Conservation (phyloP, 1,140 invertebrate genomes). For the Drosophila punjabiensis region DNA sequence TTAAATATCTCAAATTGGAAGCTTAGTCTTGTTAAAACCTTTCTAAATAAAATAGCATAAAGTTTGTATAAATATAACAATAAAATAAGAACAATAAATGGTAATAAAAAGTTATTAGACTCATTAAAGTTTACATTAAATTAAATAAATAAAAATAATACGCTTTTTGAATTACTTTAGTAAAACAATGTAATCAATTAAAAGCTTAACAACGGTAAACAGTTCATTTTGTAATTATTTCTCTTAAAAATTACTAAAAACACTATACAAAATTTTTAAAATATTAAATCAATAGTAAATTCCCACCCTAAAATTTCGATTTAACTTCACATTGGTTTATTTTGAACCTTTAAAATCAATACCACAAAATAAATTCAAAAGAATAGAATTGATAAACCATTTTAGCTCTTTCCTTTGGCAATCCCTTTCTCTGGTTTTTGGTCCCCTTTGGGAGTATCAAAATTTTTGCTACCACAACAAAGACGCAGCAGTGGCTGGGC, state of each 20-base stretch:
- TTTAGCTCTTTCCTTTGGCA: slow-evolving; percentile 11
- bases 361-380: slow-evolving; percentile 11
- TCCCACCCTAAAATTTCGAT: not conserved
- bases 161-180: too few species aligned
- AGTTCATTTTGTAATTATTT: not conserved
- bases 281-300: not conserved
- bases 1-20: too few species aligned
- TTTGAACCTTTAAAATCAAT: slow-evolving; percentile 14
- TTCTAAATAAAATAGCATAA: too few species aligned
- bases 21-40: too few species aligned
- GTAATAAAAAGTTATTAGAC: too few species aligned
- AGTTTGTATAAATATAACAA: too few species aligned
- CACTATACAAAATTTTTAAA: not conserved
- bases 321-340: not conserved
- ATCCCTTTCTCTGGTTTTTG: not conserved
- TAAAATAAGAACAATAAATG: too few species aligned
- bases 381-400: slow-evolving; percentile 14
- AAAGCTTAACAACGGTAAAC: too few species aligned
- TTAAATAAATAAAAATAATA: too few species aligned
- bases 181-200: too few species aligned
- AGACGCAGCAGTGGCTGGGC: slow-evolving; percentile 15
- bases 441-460: slow-evolving; percentile 6
- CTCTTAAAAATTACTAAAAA: not conserved
- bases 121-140: too few species aligned
- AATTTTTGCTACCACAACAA: slow-evolving; percentile 50